These are phyloP conservation scores for Colletes latitarsis DNA, from an alignment of 1,140 invertebrate species.

Conservation along the genomic window DNA sequence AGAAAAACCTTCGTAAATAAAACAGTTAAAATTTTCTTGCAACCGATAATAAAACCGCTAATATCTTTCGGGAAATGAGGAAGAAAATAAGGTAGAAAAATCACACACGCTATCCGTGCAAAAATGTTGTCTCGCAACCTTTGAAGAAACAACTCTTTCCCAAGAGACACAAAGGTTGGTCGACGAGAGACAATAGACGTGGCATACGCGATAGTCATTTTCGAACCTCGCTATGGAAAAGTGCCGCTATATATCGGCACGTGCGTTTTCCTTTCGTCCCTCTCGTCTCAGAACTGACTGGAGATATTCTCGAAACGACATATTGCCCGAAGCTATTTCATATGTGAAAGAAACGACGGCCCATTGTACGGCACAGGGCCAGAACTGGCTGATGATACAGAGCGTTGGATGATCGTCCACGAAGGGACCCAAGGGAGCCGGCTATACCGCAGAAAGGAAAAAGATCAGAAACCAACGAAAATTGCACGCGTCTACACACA, in stretches of 20 bases:
- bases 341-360: constrained; percentile 62
- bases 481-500: background rate
- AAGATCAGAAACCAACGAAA: constrained; percentile 1
- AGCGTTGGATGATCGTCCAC: constrained; percentile 64
- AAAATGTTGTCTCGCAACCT: background rate
- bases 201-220: constrained; percentile 22
- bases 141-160: too few relatives aligned
- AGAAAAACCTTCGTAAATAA: too few relatives aligned
- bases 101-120: background rate
- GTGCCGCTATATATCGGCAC: constrained; percentile 7
- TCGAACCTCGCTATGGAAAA: constrained; percentile 21
- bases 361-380: constrained; percentile 58
- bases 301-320: constrained; percentile 64
- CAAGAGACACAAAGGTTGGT: constrained; percentile 23
- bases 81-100: background rate
- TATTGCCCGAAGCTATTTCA: constrained; percentile 71
- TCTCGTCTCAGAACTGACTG: background rate
- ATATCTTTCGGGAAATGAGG: background rate
- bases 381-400: constrained; percentile 27
- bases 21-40: too few relatives aligned
- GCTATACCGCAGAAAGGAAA: constrained; percentile 12
- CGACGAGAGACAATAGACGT: constrained; percentile 34
- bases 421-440: background rate
- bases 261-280: constrained; percentile 16
- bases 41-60: too few relatives aligned